A percentile compares a stretch with the other conserved stretches of the same genome.
These are phyloP conservation scores for Gastrophysa polygoni DNA, from an alignment of 2,888 invertebrate genomes.

Conservation along the genomic window DNA sequence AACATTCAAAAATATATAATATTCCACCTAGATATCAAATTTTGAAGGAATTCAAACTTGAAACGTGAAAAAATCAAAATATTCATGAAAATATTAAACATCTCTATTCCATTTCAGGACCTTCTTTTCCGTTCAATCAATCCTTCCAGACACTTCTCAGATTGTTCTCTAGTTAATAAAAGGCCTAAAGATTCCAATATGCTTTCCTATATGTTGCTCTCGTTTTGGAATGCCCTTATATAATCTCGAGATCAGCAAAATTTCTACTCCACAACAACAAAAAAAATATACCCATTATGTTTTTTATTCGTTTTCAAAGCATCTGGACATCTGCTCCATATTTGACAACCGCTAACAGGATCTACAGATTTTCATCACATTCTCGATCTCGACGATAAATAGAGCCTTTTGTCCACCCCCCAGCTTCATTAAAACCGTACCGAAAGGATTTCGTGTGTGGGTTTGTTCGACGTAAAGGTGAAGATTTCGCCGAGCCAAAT, in stretches of 20 bases:
- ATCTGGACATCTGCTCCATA: background rate
- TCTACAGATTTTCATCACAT: constrained; percentile 35
- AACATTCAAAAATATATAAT: no score
- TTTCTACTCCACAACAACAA: background rate
- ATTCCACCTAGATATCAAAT: no score
- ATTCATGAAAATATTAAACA: no score
- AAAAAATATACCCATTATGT: background rate
- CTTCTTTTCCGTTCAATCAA: no score
- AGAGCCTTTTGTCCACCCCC: constrained; percentile 33
- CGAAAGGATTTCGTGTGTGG: constrained; percentile 34
- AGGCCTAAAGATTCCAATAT: no score
- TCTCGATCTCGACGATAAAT: constrained; percentile 37
- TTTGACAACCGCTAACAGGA: constrained; percentile 29
- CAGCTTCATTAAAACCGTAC: constrained; percentile 33
- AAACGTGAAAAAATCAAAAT: no score
- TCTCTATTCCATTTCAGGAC: no score
- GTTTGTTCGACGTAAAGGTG: constrained; percentile 23
- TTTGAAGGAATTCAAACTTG: no score
- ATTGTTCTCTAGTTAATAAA: no score
- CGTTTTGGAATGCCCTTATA: no score
- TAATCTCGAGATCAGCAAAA: background rate
- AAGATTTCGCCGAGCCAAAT: constrained; percentile 20
- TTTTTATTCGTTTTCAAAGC: background rate
- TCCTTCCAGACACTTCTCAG: no score
- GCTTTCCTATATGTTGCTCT: no score